Conservation (phyloP, 2,113 vertebrate species). For the Zosterops pallidus region DNA sequence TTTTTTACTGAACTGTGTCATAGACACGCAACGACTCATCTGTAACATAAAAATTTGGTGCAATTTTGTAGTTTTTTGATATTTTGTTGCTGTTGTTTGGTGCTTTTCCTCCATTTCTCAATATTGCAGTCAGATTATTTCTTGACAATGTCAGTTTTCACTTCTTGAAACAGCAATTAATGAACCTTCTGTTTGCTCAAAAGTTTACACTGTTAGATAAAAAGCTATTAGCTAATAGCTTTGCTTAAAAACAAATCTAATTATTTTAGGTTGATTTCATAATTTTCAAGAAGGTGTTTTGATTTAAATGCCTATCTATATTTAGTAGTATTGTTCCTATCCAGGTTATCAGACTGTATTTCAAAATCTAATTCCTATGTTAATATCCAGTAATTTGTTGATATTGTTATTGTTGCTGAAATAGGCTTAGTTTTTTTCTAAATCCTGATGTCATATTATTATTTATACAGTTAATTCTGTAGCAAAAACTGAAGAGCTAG, state of each 20-base stretch:
- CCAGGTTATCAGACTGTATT: not conserved
- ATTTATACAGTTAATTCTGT: not conserved
- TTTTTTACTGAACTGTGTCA: not conserved
- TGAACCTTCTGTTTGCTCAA: not conserved
- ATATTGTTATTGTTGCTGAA: not conserved
- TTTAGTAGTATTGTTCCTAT: not conserved
- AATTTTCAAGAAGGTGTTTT: not conserved
- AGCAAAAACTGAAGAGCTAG: not conserved
- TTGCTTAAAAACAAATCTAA: not conserved
- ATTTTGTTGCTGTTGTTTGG: not conserved
- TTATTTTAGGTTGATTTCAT: not conserved
- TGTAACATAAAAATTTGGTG: not conserved
- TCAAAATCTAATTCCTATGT: not conserved
- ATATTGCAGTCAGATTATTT: not conserved
- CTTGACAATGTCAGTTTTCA: not conserved
- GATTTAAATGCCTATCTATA: not conserved
- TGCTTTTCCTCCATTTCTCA: not conserved
- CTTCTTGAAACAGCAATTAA: not conserved
- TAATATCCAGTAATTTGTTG: not conserved
- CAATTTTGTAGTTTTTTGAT: not conserved
- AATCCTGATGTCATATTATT: not conserved
- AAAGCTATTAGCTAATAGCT: not conserved
- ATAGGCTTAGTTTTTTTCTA: not conserved
- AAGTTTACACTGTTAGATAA: not conserved
- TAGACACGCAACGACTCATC: not conserved